Evolutionary conservation across 2,113 vertebrate genomes (phyloP), one percentile per base, ranked within the genome.

Genomic region (Oostethus manadensis): DNA sequence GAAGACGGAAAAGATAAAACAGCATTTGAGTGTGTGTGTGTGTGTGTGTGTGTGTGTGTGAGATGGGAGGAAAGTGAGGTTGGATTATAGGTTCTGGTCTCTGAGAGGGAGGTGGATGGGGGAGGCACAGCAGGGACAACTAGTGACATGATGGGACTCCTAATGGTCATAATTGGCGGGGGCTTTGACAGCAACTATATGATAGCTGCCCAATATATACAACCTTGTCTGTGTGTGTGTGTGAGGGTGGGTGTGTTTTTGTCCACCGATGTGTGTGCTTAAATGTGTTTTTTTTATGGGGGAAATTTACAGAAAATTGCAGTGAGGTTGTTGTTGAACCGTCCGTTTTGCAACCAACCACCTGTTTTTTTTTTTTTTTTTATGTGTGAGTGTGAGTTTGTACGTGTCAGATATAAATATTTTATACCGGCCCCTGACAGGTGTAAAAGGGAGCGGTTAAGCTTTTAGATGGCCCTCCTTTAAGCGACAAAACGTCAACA

Each of bases 251-350:
- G 60, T 68, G 3, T 29, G 3, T 29, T 29, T 29, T 33, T 33
- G 58, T 67, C 53, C 53, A 68, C 54, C 51, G 64, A 55, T 68
- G 60, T 44, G 35, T 40, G 59, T 55, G 17, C 18, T 20, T 55
- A 40, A 55, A 55, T 20, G 20, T 18, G 42, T 29, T 38, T 74
- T 77, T 91, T 90, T 94, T 94, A 93, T 93, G 92, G 93, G 90
- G 88, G 89, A 96, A 92, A 98, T 98, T 95, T 97, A 94, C 94
- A 96, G 94, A 95, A 98, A 98, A 98, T 98, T 98, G 95, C 93
- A 91, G 87, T 88, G 77, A 91, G 85, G 87, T 91, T 65, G 91
- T 88, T 89, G 92, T 88, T 89, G 92, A 94, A 94, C 87, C 79
- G 89, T 87, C 92, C 92, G 93, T 94, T 42, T 94, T 92, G 78